Evolutionary conservation across 2,113 vertebrate genomes (phyloP), one percentile per base, ranked within the genome.

Genomic region (Leptodactylus fuscus): DNA sequence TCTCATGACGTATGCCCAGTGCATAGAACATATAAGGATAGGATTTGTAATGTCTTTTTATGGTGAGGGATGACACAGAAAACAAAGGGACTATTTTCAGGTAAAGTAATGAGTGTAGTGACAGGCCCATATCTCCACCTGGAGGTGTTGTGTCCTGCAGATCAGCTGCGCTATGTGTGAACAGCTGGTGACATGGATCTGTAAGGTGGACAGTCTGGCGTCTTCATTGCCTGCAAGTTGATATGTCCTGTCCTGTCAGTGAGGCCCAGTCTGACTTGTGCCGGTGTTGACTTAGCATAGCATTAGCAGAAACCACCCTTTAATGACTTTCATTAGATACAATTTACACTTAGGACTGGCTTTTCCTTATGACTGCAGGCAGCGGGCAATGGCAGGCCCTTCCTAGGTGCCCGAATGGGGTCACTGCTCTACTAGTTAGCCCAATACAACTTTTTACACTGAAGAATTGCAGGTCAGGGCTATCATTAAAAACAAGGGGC

Each of bases 131-230:
- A 69, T 69, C 65, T 16, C 32, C 76, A 78, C 76, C 76, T 78
- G 76, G 13, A 55, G 20, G 18, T 22, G 29, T 49, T 3, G 18
- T 36, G 18, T 18, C 29, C 76, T 51, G 18, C 11, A 58, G 49
- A 34, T 78, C 51, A 58, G 29, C 76, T 15, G 49, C 38, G 76
- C 76, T 58, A 78, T 36, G 49, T 78, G 76, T 16, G 76, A 78
- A 78, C 76, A 78, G 76, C 29, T 58, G 76, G 49, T 78, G 76
- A 38, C 11, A 78, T 78, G 32, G 51, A 78, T 78, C 76, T 24
- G 18, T 38, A 11, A 58, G 76, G 53, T 18, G 76, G 51, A 78
- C 29, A 22, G 48, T 22, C 74, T 53, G 74, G 46, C 32, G 34
- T 78, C 76, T 24, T 36, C 76, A 53, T 20, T 20, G 34, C 74